Percentiles rank a stretch among this genome's conserved stretches.
phyloP scores from a whole-genome alignment of 1,140 invertebrate species.

The Cheumatopsyche charites region DNA sequence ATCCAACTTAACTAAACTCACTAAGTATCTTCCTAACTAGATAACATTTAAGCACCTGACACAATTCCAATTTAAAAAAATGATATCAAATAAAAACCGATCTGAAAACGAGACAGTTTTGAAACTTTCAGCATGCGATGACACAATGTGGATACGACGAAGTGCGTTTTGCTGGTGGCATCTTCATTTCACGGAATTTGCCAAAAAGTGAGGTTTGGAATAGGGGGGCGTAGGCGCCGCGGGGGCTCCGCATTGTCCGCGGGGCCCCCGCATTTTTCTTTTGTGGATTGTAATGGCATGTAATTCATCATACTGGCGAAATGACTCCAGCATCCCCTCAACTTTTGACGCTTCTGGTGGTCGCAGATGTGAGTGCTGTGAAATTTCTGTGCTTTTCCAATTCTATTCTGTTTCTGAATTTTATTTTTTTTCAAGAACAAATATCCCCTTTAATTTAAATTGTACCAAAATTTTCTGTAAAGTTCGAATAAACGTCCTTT shows the following conservation, averaged over 20 bases:
- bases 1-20: too few species aligned
- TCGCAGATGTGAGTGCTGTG: background rate
- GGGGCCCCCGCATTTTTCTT: conserved; percentile 44
- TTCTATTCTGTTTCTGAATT: background rate
- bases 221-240: conserved; percentile 26
- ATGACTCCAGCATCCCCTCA: conserved; percentile 39
- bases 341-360: background rate
- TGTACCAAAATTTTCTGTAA: too few species aligned
- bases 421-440: background rate
- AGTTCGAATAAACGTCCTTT: too few species aligned
- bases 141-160: conserved; percentile 9
- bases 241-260: conserved; percentile 39
- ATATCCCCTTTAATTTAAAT: background rate
- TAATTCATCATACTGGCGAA: conserved; percentile 46
- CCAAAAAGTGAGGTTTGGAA: conserved; percentile 37
- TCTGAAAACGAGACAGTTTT: too few species aligned
- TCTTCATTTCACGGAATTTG: conserved; percentile 49
- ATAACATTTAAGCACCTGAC: too few species aligned
- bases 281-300: conserved; percentile 46
- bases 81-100: too few species aligned
- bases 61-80: too few species aligned
- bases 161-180: conserved; percentile 43
- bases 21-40: too few species aligned
- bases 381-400: background rate
- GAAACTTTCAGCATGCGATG: too few species aligned